phyloP scores from a whole-genome alignment of 2,797 vertebrate species.

The Tolypeutes matacus region DNA sequence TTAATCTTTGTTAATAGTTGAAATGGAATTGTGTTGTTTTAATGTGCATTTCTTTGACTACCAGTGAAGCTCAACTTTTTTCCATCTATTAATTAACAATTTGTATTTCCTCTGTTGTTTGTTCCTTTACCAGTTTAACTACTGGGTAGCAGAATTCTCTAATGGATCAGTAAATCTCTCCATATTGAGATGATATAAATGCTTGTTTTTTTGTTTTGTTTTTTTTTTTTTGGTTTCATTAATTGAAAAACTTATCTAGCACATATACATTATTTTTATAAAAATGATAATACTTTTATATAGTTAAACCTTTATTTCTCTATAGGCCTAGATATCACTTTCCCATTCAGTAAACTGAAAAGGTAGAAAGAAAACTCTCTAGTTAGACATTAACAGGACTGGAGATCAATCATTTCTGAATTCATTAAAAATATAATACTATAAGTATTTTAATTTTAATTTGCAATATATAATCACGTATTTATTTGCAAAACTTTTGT shows the following conservation, averaged over 20 bases:
- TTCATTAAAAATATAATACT: slow-evolving; percentile 10
- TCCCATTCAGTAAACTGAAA: background rate
- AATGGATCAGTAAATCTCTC: background rate
- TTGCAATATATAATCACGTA: background rate
- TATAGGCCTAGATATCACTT: background rate
- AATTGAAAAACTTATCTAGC: background rate
- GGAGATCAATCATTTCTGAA: background rate
- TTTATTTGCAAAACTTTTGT: background rate
- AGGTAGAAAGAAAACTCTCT: background rate
- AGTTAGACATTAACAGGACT: background rate
- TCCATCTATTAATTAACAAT: background rate
- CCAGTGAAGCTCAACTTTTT: background rate
- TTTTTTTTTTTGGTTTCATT: background rate
- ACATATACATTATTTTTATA: background rate
- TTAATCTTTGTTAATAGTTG: slow-evolving; percentile 33
- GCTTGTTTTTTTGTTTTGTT: too few species aligned
- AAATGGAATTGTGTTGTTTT: slow-evolving; percentile 30
- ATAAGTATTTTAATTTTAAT: background rate
- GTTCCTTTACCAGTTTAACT: background rate
- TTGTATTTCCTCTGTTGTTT: slow-evolving; percentile 5
- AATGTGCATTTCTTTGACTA: slow-evolving; percentile 49
- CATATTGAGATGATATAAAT: background rate
- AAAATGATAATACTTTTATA: background rate
- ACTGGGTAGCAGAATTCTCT: background rate
- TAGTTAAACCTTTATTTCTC: background rate